A percentile compares a stretch with the other conserved stretches of the same genome.
Evolutionary conservation across 1,140 invertebrate genomes (phyloP).

Genomic region (Drosophila tropicalis): DNA sequence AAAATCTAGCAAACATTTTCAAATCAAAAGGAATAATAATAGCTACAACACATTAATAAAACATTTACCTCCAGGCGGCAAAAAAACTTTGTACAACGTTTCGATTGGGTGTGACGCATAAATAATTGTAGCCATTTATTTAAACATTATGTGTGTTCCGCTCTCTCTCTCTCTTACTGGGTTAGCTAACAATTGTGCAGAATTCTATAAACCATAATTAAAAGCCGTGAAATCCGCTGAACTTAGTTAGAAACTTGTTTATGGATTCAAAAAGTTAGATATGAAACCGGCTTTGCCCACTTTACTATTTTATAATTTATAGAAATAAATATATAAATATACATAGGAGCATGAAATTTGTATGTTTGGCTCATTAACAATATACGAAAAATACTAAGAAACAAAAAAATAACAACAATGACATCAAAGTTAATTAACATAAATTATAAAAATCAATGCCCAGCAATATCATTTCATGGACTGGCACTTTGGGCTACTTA

Average conservation of each 20-base stretch:
- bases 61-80: conserved; percentile 32
- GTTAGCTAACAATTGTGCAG: conserved; percentile 42
- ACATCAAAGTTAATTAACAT: conserved; percentile 33
- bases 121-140: conserved; percentile 58
- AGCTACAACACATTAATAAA: conserved; percentile 56
- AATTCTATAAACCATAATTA: conserved; percentile 55
- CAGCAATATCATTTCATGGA: conserved; percentile 40
- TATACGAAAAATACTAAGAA: not conserved
- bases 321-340: not conserved
- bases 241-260: conserved; percentile 47
- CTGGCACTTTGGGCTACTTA: conserved; percentile 31
- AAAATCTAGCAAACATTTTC: not conserved
- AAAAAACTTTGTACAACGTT: conserved; percentile 2
- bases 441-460: conserved; percentile 48
- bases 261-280: conserved; percentile 28
- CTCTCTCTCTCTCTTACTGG: not conserved
- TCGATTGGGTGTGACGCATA: conserved; percentile 61
- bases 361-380: conserved; percentile 15
- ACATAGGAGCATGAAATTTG: conserved; percentile 6
- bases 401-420: conserved; percentile 14
- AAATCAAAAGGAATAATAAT: conserved; percentile 43
- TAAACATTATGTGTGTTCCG: conserved; percentile 42
- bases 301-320: conserved; percentile 11
- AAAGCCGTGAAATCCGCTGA: conserved; percentile 50
- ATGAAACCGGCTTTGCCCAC: conserved; percentile 3